Base-by-base conservation (phyloP, 2,113 vertebrate species). In the Siniperca chuatsi region DNA sequence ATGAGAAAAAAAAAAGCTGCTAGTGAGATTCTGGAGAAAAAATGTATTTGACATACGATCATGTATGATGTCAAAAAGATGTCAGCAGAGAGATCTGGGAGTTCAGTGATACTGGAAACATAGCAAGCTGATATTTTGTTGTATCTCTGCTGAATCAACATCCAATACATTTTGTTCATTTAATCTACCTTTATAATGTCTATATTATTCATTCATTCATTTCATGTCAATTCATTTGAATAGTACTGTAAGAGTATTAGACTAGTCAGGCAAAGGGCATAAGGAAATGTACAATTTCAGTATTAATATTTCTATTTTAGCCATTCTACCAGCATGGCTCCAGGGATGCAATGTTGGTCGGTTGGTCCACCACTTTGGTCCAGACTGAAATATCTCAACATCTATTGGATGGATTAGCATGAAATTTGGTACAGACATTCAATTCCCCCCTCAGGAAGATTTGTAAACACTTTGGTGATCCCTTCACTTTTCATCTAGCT, bases 1-100 rank as follows among this genome's bases (percentile, higher is more conserved):
- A 75, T 8, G 9, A 77, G 65, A 74, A 78, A 62, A 77, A 80
- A 62, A 65, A 52, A 62, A 79, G 61, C 76, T 29, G 78, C 61
- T 73, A 2, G 8, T 66, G 54, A 62, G 77, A 60, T 68, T 4
- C 20, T 42, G 58, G 21, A 48, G 4, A 20, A 13, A 58, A 25
- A 33, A 40, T 16, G 12, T 6, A 42, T 74, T 0, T 80, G 40
- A 86, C 61, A 68, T 57, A 64, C 6, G 46, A 76, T 77, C 40
- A 12, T 40, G 40, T 58, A 9, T 33, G 29, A 29, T 29, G 65
- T 78, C 65, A 29, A 64, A 58, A 69, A 64, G 42, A 69, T 3
- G 0, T 58, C 52, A 44, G 78, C 64, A 35, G 11, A 25, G 75
- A 79, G 2, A 10, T 21, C 46, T 40, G 29, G 46, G 8, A 46